A percentile compares a stretch with the other conserved stretches of the same genome.
phyloP scores from a whole-genome alignment of 2,113 vertebrate genomes.

The Thamnophis sirtalis region DNA sequence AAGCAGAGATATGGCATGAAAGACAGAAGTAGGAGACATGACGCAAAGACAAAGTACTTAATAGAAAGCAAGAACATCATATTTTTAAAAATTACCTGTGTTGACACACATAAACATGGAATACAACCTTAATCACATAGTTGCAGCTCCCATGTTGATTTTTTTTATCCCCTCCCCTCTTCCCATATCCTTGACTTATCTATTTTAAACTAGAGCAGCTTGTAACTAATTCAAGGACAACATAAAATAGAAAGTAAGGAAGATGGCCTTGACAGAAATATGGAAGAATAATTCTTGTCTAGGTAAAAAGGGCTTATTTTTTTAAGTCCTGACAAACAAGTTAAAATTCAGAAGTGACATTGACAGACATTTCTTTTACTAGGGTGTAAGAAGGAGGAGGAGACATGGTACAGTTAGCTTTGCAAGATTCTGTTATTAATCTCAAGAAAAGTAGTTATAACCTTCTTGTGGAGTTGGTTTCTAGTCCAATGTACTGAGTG shows the following conservation, averaged over 20 bases:
- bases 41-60: neutral
- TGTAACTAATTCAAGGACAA: neutral
- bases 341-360: neutral
- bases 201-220: neutral
- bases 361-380: neutral
- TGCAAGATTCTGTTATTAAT: neutral
- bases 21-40: neutral
- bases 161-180: neutral
- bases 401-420: neutral
- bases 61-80: neutral
- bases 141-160: neutral
- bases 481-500: neutral
- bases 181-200: neutral
- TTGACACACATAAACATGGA: neutral
- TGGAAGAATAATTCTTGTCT: neutral
- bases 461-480: neutral
- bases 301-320: neutral
- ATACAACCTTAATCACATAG: neutral
- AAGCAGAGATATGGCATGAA: neutral
- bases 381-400: neutral
- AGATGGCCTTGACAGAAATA: neutral
- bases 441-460: neutral
- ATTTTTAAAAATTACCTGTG: neutral
- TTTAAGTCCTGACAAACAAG: neutral
- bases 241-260: neutral